Evolutionary conservation across 2,888 invertebrate species (phyloP), one percentile per base, ranked within the genome.

Genomic region (Eretmocerus hayati): DNA sequence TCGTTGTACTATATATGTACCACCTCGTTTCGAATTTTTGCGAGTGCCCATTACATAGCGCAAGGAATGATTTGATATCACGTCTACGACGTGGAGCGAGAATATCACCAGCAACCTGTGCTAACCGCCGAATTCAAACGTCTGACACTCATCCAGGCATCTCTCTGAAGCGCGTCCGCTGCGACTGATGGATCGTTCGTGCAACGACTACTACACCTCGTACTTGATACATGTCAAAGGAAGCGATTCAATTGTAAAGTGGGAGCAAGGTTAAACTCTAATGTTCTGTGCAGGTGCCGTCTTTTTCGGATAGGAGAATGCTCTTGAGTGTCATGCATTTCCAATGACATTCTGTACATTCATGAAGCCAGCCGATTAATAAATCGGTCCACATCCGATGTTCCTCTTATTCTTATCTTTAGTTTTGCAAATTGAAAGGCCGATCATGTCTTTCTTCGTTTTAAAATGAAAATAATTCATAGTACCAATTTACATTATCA

Each of bases 171-270:
- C n/a, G n/a, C n/a, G n/a, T n/a, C n/a, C n/a, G n/a, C n/a, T n/a
- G n/a, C n/a, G n/a, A n/a, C n/a, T n/a, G n/a, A n/a, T 38, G n/a
- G n/a, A n/a, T n/a, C n/a, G n/a, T n/a, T 41, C 26, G 26, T 26
- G 26, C n/a, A n/a, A 43, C 43, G 42, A 51, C 36, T 43, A 51
- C 36, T 43, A 46, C 33, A 18, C 54, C 69, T 66, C 64, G 63
- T 67, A 68, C 66, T 53, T 63, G 52, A 61, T 65, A n/a, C n/a
- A 59, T 31, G 22, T 55, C 64, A 62, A 62, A 66, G 65, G 64
- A 66, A 69, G 61, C 61, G 57, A 59, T 56, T 63, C 63, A 59
- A 64, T 60, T 55, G 46, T 59, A 56, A 18, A 39, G 40, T 20
- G 40, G 45, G 26, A 21, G 42, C 44, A 47, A 50, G 46, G 43